Percentiles rank a stretch among this genome's conserved stretches.
Conservation (phyloP, 2,113 vertebrate species). For the Girardinichthys multiradiatus region DNA sequence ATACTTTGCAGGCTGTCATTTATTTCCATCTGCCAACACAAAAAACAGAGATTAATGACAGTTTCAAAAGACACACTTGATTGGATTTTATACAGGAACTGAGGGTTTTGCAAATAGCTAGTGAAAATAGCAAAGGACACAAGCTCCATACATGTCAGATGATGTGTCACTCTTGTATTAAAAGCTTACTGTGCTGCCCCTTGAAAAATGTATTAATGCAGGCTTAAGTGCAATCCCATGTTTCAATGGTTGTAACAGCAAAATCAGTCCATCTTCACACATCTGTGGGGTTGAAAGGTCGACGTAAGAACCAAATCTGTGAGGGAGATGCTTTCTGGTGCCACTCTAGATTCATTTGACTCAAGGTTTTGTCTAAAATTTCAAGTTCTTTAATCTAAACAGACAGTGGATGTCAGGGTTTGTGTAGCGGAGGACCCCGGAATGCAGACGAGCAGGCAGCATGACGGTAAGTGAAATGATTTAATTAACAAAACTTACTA, state of each 20-base stretch:
- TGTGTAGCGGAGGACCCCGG: too few species aligned
- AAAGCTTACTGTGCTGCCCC: neutral
- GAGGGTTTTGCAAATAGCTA: neutral
- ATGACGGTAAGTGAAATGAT: too few species aligned
- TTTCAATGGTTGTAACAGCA: conserved; percentile 23
- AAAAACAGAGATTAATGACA: neutral
- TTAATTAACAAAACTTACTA: too few species aligned
- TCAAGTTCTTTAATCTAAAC: neutral
- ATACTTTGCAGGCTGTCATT: neutral
- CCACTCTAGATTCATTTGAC: neutral
- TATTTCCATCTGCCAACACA: neutral
- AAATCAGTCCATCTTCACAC: conserved; percentile 19
- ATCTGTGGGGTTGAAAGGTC: neutral
- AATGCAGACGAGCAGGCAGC: too few species aligned
- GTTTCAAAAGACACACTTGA: neutral
- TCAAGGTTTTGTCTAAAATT: neutral
- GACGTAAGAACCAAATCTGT: neutral
- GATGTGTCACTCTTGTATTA: conserved; percentile 2
- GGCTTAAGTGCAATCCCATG: conserved; percentile 30
- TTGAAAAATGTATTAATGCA: conserved; percentile 10
- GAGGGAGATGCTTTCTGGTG: neutral
- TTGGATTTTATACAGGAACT: neutral
- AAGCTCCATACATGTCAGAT: neutral
- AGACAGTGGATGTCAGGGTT: too few species aligned
- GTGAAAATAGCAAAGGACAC: neutral